Evolutionary conservation across 2,797 vertebrate species (phyloP).

Genomic region (Anguilla anguilla): DNA sequence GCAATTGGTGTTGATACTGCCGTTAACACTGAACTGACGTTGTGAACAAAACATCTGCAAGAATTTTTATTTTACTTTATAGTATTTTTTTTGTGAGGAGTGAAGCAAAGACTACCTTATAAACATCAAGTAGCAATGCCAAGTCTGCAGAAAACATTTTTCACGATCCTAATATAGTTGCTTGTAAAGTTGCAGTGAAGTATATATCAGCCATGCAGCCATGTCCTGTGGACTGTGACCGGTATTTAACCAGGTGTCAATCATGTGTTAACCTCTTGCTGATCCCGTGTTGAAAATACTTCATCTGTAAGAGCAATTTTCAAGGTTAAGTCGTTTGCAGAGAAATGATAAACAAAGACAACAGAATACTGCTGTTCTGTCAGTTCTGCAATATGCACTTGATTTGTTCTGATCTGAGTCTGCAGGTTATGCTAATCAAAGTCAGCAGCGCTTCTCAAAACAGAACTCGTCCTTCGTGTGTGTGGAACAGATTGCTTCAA

Average conservation of each 20-base stretch:
- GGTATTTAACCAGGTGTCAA: background rate
- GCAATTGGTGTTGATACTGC: background rate
- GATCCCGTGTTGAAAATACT: background rate
- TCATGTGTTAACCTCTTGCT: background rate
- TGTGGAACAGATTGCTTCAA: conserved; percentile 3
- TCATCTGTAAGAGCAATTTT: background rate
- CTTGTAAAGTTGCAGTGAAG: background rate
- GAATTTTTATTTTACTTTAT: background rate
- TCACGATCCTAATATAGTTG: background rate
- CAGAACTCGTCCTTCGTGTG: background rate
- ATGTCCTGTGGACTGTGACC: background rate
- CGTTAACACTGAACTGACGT: background rate
- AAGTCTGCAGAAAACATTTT: conserved; percentile 4
- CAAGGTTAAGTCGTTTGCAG: background rate
- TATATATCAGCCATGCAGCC: background rate
- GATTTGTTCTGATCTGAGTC: conserved; percentile 3
- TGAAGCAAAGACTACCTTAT: background rate
- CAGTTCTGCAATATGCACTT: background rate
- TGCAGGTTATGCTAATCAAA: conserved; percentile 20
- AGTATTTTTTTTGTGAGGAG: background rate
- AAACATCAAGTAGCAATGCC: background rate
- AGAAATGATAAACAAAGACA: conserved; percentile 5
- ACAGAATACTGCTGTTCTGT: background rate
- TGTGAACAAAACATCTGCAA: background rate
- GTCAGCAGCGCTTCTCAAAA: conserved; percentile 18